A percentile compares a stretch with the other conserved stretches of the same genome.
phyloP scores from a whole-genome alignment of 2,113 vertebrate species.

The Gallinago paraguaiae region DNA sequence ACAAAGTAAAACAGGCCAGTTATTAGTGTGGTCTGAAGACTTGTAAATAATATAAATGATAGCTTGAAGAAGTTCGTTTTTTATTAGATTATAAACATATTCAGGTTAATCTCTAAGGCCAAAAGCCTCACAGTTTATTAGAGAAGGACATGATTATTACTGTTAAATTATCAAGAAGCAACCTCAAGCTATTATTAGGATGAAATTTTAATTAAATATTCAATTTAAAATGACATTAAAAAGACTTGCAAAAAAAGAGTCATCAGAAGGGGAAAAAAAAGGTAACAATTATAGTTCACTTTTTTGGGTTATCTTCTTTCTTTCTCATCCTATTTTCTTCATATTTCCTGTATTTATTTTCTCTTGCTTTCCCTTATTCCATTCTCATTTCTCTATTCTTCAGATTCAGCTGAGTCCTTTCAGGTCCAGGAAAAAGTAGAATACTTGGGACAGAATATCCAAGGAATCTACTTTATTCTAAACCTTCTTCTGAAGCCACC shows the following conservation, averaged over 20 bases:
- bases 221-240: background rate
- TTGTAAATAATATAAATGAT: background rate
- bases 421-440: background rate
- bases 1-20: background rate
- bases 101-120: background rate
- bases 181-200: background rate
- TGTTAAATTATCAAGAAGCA: slow-evolving; percentile 4
- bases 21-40: background rate
- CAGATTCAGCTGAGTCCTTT: background rate
- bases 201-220: slow-evolving; percentile 42
- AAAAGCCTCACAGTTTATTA: background rate
- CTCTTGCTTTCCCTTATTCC: background rate
- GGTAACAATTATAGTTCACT: background rate
- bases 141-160: background rate
- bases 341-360: background rate
- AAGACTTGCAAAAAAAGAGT: background rate
- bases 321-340: background rate
- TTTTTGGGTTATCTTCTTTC: background rate
- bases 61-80: background rate
- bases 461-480: background rate
- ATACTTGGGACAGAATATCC: background rate
- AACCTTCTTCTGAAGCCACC: background rate
- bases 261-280: background rate
- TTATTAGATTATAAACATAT: background rate
- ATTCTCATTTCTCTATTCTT: background rate